These are phyloP conservation scores for Drosophila rellima DNA, from an alignment of 2,888 invertebrate species.

Conservation along the genomic window DNA sequence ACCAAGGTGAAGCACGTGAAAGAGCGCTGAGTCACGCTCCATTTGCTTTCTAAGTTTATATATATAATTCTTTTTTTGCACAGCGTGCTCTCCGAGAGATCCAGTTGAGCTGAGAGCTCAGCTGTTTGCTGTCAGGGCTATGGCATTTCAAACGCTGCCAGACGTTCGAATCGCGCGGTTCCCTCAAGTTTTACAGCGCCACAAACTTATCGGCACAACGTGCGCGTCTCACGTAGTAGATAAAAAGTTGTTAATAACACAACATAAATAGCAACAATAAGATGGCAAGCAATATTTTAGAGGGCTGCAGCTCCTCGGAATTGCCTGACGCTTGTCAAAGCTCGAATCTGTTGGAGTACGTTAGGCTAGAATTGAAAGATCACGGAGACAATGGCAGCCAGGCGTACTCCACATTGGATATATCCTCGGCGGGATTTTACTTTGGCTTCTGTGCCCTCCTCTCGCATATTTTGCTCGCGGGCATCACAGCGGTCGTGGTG, in stretches of 20 bases:
- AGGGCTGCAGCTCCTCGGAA: constrained; percentile 49
- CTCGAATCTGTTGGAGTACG: constrained; percentile 25
- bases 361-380: neutral
- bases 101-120: constrained; percentile 28
- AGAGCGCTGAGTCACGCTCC: constrained; percentile 73
- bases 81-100: constrained; percentile 46
- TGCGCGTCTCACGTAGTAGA: constrained; percentile 61
- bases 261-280: constrained; percentile 1
- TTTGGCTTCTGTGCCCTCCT: constrained; percentile 65
- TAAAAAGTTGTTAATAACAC: constrained; percentile 30
- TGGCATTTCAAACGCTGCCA: constrained; percentile 54
- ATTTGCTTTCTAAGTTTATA: constrained; percentile 61
- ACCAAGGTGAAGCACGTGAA: constrained; percentile 75
- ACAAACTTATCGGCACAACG: constrained; percentile 54
- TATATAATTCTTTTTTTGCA: constrained; percentile 26
- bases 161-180: constrained; percentile 54
- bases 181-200: constrained; percentile 9
- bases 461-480: constrained; percentile 60
- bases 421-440: constrained; percentile 51
- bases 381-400: constrained; percentile 20
- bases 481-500: constrained; percentile 61
- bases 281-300: constrained; percentile 45
- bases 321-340: constrained; percentile 43
- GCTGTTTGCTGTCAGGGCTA: constrained; percentile 46
- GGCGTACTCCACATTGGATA: neutral